Conservation (phyloP, 2,888 invertebrate genomes). For the Steromphala cineraria region DNA sequence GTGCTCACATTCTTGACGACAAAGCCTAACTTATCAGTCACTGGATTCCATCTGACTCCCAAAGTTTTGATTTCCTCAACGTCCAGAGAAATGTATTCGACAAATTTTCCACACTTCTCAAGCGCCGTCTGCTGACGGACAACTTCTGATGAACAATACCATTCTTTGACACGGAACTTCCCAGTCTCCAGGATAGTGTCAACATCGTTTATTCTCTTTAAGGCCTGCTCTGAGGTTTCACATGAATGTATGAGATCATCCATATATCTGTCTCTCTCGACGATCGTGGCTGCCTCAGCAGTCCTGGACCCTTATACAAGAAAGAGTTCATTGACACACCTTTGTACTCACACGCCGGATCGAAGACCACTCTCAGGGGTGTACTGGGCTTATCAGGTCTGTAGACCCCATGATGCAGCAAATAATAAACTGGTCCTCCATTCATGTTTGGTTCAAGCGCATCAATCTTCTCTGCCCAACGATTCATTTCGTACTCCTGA, state of each 20-base stretch:
- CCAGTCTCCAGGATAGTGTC: too few relatives aligned
- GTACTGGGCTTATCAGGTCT: slow-evolving; percentile 2
- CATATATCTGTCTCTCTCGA: slow-evolving; percentile 27
- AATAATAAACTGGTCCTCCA: slow-evolving; percentile 9
- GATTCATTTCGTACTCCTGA: slow-evolving; percentile 14
- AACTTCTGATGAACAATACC: slow-evolving; percentile 6
- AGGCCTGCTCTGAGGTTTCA: neutral
- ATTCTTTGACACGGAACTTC: slow-evolving; percentile 14
- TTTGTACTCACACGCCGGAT: neutral
- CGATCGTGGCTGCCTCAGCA: slow-evolving; percentile 20
- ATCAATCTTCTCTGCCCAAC: slow-evolving; percentile 14
- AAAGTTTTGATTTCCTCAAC: neutral
- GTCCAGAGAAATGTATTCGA: neutral
- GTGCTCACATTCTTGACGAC: slow-evolving; percentile 2
- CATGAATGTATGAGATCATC: slow-evolving; percentile 29
- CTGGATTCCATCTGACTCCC: slow-evolving; percentile 26
- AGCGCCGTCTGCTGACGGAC: neutral
- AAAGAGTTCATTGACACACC: slow-evolving; percentile 19
- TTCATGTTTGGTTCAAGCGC: too few relatives aligned
- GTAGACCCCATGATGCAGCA: slow-evolving; percentile 22
- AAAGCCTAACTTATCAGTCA: neutral
- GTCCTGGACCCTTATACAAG: slow-evolving; percentile 20
- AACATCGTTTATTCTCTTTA: too few relatives aligned
- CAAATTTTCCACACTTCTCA: neutral
- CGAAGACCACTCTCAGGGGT: slow-evolving; percentile 27